These are phyloP conservation scores for Phyllotis vaccarum DNA, from an alignment of 2,797 vertebrate genomes.

Conservation along the genomic window DNA sequence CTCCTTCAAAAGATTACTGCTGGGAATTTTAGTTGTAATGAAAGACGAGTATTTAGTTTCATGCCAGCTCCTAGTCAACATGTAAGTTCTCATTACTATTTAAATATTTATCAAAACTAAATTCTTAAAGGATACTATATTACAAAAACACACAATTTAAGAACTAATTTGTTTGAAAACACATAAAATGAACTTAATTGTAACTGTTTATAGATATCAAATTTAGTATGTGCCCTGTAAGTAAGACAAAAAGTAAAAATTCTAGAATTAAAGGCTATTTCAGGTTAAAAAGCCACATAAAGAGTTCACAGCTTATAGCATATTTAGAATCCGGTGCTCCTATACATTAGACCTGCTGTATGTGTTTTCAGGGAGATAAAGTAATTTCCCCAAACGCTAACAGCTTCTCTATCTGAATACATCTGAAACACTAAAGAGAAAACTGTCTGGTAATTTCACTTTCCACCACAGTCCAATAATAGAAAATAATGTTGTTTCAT, in stretches of 20 bases:
- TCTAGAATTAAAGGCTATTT: slow-evolving; percentile 1
- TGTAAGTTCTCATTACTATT: neutral
- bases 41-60: neutral
- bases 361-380: slow-evolving; percentile 55
- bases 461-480: neutral
- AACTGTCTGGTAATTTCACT: neutral
- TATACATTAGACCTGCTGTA: neutral
- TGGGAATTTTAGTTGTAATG: neutral
- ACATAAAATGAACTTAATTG: neutral
- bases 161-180: neutral
- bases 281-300: neutral
- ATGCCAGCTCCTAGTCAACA: neutral
- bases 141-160: neutral
- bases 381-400: slow-evolving; percentile 3
- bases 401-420: slow-evolving; percentile 14
- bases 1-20: neutral
- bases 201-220: slow-evolving; percentile 39
- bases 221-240: neutral
- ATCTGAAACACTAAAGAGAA: slow-evolving; percentile 24
- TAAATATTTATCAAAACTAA: slow-evolving; percentile 33
- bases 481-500: slow-evolving; percentile 10
- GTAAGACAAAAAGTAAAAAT: slow-evolving; percentile 19
- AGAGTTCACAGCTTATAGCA: neutral
- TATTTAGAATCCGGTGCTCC: neutral
- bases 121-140: neutral